Conservation (phyloP, 2,113 vertebrate genomes). For the Prinia subflava region DNA sequence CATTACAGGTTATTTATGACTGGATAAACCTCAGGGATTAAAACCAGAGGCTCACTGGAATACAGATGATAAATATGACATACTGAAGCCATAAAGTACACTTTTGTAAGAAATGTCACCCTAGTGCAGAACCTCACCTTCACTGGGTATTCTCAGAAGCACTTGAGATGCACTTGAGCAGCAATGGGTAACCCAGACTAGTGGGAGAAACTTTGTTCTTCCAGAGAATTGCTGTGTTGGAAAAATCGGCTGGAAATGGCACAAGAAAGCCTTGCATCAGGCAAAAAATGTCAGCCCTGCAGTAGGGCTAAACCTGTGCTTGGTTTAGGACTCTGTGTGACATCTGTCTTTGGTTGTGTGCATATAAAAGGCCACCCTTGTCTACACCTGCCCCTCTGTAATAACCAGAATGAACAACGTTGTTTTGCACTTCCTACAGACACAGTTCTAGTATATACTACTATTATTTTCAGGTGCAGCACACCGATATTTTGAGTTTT, state of each 20-base stretch:
- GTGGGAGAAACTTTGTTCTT: background rate
- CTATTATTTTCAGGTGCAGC: background rate
- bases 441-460: background rate
- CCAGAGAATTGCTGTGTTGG: background rate
- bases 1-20: background rate
- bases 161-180: background rate
- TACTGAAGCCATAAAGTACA: background rate
- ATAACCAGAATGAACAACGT: background rate
- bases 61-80: background rate
- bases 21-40: background rate
- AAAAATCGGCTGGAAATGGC: background rate
- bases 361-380: background rate
- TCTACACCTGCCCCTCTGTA: background rate
- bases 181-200: background rate
- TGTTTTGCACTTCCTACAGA: background rate
- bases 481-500: background rate
- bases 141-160: background rate
- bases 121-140: background rate
- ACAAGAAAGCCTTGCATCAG: background rate
- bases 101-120: background rate
- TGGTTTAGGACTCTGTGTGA: background rate
- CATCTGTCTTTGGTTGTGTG: background rate
- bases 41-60: background rate
- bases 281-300: background rate
- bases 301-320: background rate